These are phyloP conservation scores for Nymphicus hollandicus DNA, from an alignment of 2,113 vertebrate genomes.

Conservation along the genomic window DNA sequence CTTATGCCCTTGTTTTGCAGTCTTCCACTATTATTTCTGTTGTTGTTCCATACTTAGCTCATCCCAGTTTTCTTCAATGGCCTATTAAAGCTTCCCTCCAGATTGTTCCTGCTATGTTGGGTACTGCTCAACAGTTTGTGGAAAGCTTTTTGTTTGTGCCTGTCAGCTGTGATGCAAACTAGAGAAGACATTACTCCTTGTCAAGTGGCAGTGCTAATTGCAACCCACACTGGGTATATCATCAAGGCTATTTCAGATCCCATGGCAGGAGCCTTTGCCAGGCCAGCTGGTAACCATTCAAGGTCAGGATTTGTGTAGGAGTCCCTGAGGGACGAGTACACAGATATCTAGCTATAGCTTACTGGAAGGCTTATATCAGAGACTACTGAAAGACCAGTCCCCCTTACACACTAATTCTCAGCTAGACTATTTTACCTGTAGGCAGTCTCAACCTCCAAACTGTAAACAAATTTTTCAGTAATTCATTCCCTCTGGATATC, in stretches of 20 bases:
- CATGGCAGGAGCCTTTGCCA: neutral
- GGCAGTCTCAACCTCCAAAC: neutral
- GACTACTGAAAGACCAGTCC: neutral
- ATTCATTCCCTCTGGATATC: neutral
- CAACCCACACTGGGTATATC: neutral
- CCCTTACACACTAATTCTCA: neutral
- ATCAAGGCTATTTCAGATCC: neutral
- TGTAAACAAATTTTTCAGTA: conserved; percentile 14
- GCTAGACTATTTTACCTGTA: neutral
- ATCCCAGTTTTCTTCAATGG: conserved; percentile 36
- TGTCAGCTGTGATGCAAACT: neutral
- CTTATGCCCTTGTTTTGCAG: neutral
- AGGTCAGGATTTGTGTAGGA: neutral
- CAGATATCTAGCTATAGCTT: neutral
- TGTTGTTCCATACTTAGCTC: conserved; percentile 29
- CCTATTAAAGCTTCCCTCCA: conserved; percentile 45
- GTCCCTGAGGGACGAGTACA: neutral
- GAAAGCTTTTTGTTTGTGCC: conserved; percentile 41
- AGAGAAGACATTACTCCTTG: neutral
- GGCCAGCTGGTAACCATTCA: neutral
- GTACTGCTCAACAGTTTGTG: neutral
- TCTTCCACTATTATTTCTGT: neutral
- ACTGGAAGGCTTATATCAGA: neutral
- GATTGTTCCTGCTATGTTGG: conserved; percentile 29
- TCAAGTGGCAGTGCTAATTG: conserved; percentile 1